These are phyloP conservation scores for Anguilla obscura DNA, from an alignment of 2,797 vertebrate species.

Conservation along the genomic window DNA sequence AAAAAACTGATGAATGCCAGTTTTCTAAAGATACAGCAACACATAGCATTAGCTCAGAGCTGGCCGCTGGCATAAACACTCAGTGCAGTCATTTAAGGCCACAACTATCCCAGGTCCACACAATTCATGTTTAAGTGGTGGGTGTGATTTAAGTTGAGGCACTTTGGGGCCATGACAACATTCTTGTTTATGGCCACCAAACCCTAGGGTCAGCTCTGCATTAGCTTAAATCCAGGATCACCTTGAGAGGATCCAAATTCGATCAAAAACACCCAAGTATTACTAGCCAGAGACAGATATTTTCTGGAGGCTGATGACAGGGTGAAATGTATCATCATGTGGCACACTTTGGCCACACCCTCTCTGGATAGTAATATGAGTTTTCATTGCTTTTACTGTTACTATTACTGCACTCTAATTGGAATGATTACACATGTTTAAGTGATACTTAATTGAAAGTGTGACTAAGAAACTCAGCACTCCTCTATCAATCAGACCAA, in stretches of 20 bases:
- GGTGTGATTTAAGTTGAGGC: not conserved
- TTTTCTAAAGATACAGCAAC: not conserved
- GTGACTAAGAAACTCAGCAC: not conserved
- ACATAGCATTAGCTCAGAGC: not conserved
- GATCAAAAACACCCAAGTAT: not conserved
- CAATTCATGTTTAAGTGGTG: not conserved
- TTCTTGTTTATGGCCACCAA: not conserved
- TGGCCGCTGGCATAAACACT: not conserved
- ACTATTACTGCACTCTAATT: not conserved
- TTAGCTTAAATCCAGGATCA: not conserved
- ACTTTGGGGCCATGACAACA: not conserved
- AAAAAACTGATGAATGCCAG: too few species aligned
- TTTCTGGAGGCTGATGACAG: not conserved
- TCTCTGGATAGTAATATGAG: not conserved
- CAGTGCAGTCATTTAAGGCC: not conserved
- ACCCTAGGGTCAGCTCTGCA: not conserved
- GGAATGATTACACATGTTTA: not conserved
- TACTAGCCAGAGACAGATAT: not conserved
- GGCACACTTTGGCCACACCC: not conserved
- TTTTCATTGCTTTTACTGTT: not conserved
- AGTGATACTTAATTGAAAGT: not conserved
- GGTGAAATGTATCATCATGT: too few species aligned
- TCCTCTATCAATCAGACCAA: not conserved
- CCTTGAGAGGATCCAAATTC: not conserved
- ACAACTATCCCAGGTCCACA: not conserved